Evolutionary conservation across 2,797 vertebrate genomes (phyloP), one percentile per base, ranked within the genome.

Genomic region (Phylloscopus collybita): DNA sequence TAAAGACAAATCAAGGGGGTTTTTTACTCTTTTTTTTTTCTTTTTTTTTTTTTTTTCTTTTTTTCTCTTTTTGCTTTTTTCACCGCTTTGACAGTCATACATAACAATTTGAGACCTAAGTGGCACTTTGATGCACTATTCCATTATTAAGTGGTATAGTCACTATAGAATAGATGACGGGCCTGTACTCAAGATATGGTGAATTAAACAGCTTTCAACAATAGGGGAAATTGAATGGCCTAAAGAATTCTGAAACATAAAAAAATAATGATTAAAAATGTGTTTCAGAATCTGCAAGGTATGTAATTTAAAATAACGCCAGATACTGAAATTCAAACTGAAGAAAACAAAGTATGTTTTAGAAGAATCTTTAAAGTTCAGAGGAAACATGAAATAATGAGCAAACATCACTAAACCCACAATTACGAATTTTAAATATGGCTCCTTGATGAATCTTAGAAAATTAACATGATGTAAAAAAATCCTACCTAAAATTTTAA

Each of bases 31-130:
- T 91, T 73, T 71, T 8, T 62, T 34, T 49, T 95, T 81, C 11
- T 10, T 2, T 12, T 50, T 79, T 74, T n/a, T 85, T 91, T 73
- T 71, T 8, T 62, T 34, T 49, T 90, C 76, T 84, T 90, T 91
- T 81, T 67, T 65, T 27, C 88, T 59, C 78, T 96, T 97, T 96
- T 95, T 92, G 47, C 93, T 97, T 97, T 95, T 96, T 95, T 96
- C 95, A 92, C 74, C 89, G 34, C 97, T 98, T 98, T 98, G 98
- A 98, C 98, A 98, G 97, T 97, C 97, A 98, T 97, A 98, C 98
- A 98, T 98, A 98, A 98, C 98, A 98, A 98, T 98, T 98, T 98
- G 97, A 98, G 97, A 98, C 97, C 97, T 98, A 98, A 98, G 97
- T 98, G 98, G 97, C 97, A 98, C 98, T 98, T 98, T 98, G 98